phyloP scores from a whole-genome alignment of 2,888 invertebrate genomes.

The Adelognathus sp. region DNA sequence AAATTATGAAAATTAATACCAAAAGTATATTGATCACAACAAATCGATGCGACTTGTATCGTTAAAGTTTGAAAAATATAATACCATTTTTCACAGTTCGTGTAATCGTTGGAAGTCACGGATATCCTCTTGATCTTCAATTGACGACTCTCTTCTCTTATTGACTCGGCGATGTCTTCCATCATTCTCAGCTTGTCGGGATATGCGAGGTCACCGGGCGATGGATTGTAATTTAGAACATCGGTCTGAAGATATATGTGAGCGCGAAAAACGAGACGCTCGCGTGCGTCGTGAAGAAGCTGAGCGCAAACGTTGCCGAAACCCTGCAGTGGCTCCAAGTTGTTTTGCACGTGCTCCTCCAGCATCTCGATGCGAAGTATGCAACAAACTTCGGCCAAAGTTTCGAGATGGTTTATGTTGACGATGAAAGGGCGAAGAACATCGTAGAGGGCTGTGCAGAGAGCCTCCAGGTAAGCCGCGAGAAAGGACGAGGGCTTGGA shows the following conservation, averaged over 20 bases:
- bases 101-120: slow-evolving; percentile 72
- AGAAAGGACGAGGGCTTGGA: slow-evolving; percentile 86
- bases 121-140: slow-evolving; percentile 76
- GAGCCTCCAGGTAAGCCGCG: slow-evolving; percentile 89
- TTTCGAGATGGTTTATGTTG: slow-evolving; percentile 98
- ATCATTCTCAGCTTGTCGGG: slow-evolving; percentile 99
- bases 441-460: slow-evolving; percentile 96
- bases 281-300: slow-evolving; percentile 96
- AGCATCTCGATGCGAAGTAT: slow-evolving; percentile 95
- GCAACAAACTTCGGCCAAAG: slow-evolving; percentile 97
- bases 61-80: no score
- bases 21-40: no score
- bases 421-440: slow-evolving; percentile 96
- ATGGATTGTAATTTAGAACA: slow-evolving; percentile 93
- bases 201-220: slow-evolving; percentile 97
- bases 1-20: no score
- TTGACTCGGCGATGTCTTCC: slow-evolving; percentile 86
- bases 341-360: slow-evolving; percentile 93
- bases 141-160: slow-evolving; percentile 76
- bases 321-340: slow-evolving; percentile 88
- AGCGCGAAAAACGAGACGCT: slow-evolving; percentile 96
- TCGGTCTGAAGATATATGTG: slow-evolving; percentile 97
- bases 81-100: no score
- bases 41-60: no score
- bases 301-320: slow-evolving; percentile 91